phyloP scores from a whole-genome alignment of 2,113 vertebrate species.

The Rallus limicola region DNA sequence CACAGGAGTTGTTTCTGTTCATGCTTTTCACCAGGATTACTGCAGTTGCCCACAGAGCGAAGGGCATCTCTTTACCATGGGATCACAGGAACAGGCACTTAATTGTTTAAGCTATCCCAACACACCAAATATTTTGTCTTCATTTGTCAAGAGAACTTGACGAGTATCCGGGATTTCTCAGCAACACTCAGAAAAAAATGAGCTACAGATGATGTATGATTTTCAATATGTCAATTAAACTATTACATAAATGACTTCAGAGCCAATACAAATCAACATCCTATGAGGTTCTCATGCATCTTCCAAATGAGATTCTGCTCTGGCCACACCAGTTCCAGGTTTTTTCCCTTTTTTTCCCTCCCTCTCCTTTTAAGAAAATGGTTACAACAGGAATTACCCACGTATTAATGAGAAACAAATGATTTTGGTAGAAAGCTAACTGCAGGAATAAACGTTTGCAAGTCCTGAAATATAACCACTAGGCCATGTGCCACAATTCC shows the following conservation, averaged over 20 bases:
- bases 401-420: neutral
- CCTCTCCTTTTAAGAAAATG: neutral
- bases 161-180: neutral
- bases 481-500: neutral
- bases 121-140: neutral
- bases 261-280: slow-evolving; percentile 12
- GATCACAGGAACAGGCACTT: neutral
- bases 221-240: neutral
- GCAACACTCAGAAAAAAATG: neutral
- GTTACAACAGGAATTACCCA: neutral
- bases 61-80: neutral
- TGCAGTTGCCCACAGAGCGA: neutral
- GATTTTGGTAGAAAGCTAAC: neutral
- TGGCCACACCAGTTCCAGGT: neutral
- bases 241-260: neutral
- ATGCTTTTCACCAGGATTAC: neutral
- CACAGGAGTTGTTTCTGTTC: neutral
- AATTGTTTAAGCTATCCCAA: neutral
- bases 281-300: neutral
- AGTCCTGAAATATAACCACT: neutral
- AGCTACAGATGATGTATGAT: neutral
- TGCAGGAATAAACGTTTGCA: neutral
- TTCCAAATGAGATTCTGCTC: neutral
- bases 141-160: neutral
- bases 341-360: fast-evolving